These are phyloP conservation scores for Syndactyla subalaris DNA, from an alignment of 2,797 vertebrate species.

Conservation along the genomic window DNA sequence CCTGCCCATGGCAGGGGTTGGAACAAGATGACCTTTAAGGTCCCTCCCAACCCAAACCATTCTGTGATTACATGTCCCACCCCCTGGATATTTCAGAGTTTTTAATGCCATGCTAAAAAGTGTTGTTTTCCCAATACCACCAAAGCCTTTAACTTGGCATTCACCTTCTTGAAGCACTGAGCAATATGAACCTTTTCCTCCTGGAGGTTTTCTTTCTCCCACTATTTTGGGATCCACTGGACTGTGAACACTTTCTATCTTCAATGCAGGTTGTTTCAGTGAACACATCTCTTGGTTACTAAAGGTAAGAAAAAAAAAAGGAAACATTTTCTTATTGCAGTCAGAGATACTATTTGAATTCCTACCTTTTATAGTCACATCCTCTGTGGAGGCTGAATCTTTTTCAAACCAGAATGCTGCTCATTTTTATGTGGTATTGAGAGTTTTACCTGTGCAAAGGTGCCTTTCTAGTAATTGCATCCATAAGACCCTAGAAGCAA, in stretches of 20 bases:
- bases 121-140: neutral
- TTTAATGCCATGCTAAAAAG: neutral
- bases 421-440: neutral
- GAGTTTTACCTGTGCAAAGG: neutral
- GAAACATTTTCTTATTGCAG: neutral
- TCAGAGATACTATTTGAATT: neutral
- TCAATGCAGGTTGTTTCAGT: neutral
- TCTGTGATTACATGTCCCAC: neutral
- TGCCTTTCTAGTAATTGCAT: neutral
- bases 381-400: neutral
- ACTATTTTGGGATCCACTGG: neutral
- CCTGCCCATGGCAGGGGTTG: neutral
- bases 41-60: neutral
- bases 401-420: neutral
- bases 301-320: neutral
- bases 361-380: neutral
- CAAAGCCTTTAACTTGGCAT: neutral
- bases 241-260: neutral
- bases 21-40: neutral
- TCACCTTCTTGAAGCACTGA: constrained; percentile 17
- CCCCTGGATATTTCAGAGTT: neutral
- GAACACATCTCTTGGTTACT: neutral
- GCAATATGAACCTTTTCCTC: neutral
- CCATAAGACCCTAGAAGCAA: neutral
- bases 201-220: neutral